Percentiles rank a stretch among this genome's conserved stretches.
phyloP scores from a whole-genome alignment of 2,113 vertebrate genomes.

The Sialia sialis region DNA sequence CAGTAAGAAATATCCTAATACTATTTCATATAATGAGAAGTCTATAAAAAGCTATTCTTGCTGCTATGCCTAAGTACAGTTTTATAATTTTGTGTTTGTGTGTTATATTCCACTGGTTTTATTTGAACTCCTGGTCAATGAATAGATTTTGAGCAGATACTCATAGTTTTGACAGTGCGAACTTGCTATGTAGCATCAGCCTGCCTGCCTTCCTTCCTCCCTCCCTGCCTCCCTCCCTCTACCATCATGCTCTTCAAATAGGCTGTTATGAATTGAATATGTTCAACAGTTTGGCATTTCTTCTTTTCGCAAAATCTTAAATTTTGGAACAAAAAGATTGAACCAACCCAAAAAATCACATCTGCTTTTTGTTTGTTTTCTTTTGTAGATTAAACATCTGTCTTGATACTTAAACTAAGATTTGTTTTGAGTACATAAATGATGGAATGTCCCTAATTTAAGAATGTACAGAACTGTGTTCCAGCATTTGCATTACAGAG shows the following conservation, averaged over 20 bases:
- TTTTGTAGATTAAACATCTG: neutral
- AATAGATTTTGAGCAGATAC: neutral
- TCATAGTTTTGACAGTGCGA: neutral
- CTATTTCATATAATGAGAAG: neutral
- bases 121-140: neutral
- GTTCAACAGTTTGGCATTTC: neutral
- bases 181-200: neutral
- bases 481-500: neutral
- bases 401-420: neutral
- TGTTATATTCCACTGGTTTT: neutral
- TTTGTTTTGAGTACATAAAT: neutral
- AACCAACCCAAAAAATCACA: neutral
- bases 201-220: neutral
- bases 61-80: neutral
- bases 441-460: neutral
- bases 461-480: neutral
- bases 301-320: neutral
- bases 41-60: neutral
- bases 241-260: neutral
- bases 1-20: slow-evolving; percentile 75
- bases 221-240: neutral
- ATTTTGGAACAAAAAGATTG: neutral
- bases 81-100: neutral
- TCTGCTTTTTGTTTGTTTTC: neutral
- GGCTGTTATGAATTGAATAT: neutral